Conservation (phyloP, 2,113 vertebrate genomes). For the Shinisaurus crocodilurus region DNA sequence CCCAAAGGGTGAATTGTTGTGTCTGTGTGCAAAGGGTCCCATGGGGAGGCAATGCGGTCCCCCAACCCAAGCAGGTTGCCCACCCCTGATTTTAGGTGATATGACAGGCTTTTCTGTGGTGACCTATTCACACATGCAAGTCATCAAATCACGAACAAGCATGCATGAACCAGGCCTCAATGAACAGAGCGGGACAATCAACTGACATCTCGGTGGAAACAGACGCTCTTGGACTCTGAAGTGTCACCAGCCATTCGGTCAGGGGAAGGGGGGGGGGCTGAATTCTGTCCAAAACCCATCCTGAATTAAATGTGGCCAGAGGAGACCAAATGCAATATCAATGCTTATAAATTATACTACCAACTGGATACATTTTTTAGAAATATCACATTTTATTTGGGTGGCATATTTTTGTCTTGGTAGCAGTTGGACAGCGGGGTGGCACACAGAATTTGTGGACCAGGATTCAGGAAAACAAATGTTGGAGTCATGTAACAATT, state of each 20-base stretch:
- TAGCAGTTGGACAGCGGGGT: not conserved
- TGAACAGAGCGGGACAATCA: not conserved
- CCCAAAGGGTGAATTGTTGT: too few relatives aligned
- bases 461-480: not conserved
- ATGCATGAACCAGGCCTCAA: not conserved
- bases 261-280: not conserved
- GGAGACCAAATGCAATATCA: not conserved
- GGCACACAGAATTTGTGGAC: not conserved
- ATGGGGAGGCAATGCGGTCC: too few relatives aligned
- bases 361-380: not conserved
- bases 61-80: not conserved
- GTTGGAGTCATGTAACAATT: not conserved
- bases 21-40: too few relatives aligned
- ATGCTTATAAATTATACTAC: not conserved
- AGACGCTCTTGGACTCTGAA: not conserved
- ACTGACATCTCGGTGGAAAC: not conserved
- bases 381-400: not conserved
- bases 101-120: not conserved
- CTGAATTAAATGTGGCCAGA: not conserved
- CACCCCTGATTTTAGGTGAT: not conserved
- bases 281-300: not conserved
- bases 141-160: not conserved
- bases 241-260: not conserved
- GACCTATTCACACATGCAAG: too few relatives aligned
- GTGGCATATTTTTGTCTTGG: not conserved